These are phyloP conservation scores for Arizona elegans DNA, from an alignment of 2,113 vertebrate species.

Conservation along the genomic window DNA sequence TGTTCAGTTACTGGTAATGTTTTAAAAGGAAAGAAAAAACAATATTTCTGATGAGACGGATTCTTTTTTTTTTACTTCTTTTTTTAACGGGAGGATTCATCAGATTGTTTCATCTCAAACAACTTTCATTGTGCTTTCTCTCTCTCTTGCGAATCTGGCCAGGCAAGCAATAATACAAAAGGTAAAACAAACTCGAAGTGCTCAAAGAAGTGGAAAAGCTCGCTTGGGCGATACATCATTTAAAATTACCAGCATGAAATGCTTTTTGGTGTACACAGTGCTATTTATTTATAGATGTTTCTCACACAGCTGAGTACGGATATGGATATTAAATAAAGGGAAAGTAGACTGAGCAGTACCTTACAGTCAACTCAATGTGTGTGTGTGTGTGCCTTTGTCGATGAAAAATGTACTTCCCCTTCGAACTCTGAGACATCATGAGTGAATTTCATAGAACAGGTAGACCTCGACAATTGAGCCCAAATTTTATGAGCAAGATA, in stretches of 20 bases:
- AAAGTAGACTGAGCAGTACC: too few relatives aligned
- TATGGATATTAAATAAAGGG: background rate
- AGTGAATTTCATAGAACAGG: background rate
- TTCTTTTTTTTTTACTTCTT: background rate
- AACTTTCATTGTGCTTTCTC: background rate
- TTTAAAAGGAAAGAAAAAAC: background rate
- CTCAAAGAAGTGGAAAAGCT: background rate
- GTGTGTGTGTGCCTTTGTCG: background rate
- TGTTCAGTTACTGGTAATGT: background rate
- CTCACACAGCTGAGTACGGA: background rate
- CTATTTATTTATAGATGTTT: background rate
- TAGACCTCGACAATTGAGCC: background rate
- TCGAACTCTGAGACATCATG: background rate
- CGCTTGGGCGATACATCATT: background rate
- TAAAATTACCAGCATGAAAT: background rate
- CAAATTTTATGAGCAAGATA: background rate
- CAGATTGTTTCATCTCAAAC: background rate
- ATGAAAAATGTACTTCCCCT: background rate
- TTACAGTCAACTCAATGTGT: background rate
- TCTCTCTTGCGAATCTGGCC: background rate
- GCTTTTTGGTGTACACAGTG: background rate
- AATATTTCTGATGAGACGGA: background rate
- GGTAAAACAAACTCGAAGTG: background rate
- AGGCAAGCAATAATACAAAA: background rate
- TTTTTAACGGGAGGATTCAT: background rate